These are phyloP conservation scores for Akabosia matsudoensis DNA, from an alignment of 1,140 invertebrate genomes.

Conservation along the genomic window DNA sequence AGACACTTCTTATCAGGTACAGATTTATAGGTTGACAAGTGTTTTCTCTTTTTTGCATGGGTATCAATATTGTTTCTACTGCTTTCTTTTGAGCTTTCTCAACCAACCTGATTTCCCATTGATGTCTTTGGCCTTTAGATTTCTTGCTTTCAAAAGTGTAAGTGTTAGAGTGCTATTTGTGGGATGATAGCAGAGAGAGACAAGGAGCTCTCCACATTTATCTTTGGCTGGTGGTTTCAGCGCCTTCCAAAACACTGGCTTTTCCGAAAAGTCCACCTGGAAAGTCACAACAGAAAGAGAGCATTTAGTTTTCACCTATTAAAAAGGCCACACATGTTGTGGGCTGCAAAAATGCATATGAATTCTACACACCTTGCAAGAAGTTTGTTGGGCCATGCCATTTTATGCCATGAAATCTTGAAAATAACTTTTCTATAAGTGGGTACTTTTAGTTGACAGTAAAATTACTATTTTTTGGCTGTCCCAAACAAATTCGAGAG, in stretches of 20 bases:
- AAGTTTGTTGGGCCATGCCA: background rate
- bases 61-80: no score
- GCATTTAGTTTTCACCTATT: no score
- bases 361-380: background rate
- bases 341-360: no score
- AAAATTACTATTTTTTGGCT: no score
- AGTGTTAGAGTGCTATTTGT: conserved; percentile 84
- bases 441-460: no score
- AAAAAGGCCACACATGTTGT: no score
- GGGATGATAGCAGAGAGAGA: conserved; percentile 86
- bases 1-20: no score
- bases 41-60: no score
- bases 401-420: no score
- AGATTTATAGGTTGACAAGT: no score
- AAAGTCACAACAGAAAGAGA: conserved; percentile 19
- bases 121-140: conserved; percentile 89
- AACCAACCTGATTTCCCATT: conserved; percentile 86
- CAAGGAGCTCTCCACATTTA: conserved; percentile 85
- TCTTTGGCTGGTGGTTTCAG: conserved; percentile 87
- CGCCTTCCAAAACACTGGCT: conserved; percentile 86
- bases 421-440: no score
- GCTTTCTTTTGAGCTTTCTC: background rate
- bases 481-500: no score
- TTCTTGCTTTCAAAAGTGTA: conserved; percentile 82
- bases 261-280: conserved; percentile 84